Conservation (phyloP, 1,140 invertebrate species). For the Pantala flavescens region DNA sequence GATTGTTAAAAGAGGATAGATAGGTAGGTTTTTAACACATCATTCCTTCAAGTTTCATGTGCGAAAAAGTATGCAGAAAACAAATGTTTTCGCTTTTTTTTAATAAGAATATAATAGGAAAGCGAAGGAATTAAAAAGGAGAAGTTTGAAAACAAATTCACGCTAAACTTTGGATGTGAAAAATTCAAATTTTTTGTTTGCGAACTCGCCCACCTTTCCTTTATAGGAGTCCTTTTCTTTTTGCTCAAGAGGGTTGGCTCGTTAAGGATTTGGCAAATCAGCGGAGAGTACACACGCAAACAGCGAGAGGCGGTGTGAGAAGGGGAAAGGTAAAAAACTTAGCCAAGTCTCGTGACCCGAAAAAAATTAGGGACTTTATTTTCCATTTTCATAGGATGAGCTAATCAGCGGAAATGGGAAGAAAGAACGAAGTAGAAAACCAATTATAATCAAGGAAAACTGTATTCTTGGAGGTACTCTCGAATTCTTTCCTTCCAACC, state of each 20-base stretch:
- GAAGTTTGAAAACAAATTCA: neutral
- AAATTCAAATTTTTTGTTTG: neutral
- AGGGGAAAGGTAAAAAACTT: neutral
- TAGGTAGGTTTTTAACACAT: no score
- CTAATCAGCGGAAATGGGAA: no score
- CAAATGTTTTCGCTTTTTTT: no score
- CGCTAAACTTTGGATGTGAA: neutral
- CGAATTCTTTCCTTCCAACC: no score
- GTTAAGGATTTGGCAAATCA: slow-evolving; percentile 6
- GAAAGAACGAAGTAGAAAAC: no score
- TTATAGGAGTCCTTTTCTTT: neutral
- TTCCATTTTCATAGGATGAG: no score
- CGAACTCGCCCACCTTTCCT: neutral
- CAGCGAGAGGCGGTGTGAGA: neutral
- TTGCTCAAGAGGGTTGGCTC: neutral
- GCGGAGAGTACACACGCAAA: neutral
- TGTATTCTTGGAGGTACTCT: no score
- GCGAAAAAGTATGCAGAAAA: no score
- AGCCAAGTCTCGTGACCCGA: neutral
- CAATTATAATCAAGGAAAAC: no score
- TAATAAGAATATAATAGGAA: no score
- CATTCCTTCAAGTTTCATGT: no score
- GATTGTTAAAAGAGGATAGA: no score
- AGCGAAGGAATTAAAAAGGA: neutral
- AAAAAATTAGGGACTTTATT: neutral